Conservation (phyloP, 2,797 vertebrate genomes). For the Oophaga sylvatica region DNA sequence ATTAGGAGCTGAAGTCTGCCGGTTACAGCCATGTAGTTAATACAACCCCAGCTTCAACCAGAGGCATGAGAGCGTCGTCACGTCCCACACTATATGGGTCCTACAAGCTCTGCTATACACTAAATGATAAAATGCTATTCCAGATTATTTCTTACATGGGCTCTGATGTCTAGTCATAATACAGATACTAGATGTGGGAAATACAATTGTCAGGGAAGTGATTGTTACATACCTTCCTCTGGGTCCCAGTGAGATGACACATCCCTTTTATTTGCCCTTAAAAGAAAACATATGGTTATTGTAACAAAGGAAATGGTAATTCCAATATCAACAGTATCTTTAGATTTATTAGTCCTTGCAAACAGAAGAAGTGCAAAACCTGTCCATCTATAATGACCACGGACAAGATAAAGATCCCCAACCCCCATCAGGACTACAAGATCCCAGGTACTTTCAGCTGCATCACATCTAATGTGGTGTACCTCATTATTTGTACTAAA, state of each 20-base stretch:
- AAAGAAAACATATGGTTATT: neutral
- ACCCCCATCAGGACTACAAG: too few species aligned
- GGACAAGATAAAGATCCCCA: too few species aligned
- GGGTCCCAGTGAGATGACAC: neutral
- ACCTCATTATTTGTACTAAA: too few species aligned
- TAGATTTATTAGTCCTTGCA: neutral
- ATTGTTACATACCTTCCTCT: conserved; percentile 10
- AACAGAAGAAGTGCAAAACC: too few species aligned
- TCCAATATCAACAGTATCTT: neutral
- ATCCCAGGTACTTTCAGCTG: too few species aligned
- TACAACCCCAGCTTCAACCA: neutral
- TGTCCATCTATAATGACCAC: too few species aligned
- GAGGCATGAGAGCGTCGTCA: neutral
- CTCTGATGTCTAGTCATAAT: neutral
- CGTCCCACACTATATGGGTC: neutral
- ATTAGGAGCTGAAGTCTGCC: conserved; percentile 21
- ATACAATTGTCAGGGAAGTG: neutral
- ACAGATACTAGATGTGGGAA: neutral
- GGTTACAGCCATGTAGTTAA: neutral
- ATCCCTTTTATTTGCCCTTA: conserved; percentile 12
- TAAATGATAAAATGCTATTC: neutral
- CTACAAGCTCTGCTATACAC: neutral
- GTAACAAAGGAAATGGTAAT: neutral
- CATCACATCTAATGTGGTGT: too few species aligned
- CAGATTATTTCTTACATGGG: neutral